A percentile compares a stretch with the other conserved stretches of the same genome.
Evolutionary conservation across 1,140 invertebrate genomes (phyloP).

Genomic region (Drosophila yakuba): DNA sequence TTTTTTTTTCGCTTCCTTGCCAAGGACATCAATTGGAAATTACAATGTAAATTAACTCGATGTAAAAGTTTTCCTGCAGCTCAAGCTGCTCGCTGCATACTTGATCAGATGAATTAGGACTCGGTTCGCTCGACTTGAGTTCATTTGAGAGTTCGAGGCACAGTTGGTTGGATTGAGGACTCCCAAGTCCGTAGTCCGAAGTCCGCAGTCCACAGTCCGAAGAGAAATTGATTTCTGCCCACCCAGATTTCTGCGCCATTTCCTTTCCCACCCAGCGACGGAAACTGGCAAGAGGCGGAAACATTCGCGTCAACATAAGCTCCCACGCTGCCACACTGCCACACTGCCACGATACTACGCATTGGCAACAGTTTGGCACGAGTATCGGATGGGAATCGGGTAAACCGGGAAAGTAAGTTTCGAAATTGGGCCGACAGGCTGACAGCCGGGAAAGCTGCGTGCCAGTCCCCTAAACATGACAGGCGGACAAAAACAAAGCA

Average conservation of each 20-base stretch:
- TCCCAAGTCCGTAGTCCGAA: background rate
- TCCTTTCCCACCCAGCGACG: conserved; percentile 10
- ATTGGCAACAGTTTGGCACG: conserved; percentile 70
- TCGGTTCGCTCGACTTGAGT: conserved; percentile 21
- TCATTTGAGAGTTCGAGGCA: conserved; percentile 7
- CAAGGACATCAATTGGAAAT: conserved; percentile 55
- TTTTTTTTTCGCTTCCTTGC: conserved; percentile 10
- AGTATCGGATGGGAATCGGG: conserved; percentile 54
- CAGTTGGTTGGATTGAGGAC: conserved; percentile 8
- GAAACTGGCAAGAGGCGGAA: conserved; percentile 57
- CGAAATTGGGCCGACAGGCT: conserved; percentile 67
- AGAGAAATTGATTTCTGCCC: conserved; percentile 52
- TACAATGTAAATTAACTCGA: conserved; percentile 66
- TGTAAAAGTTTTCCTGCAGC: conserved; percentile 49
- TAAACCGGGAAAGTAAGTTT: conserved; percentile 57
- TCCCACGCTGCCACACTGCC: conserved; percentile 18
- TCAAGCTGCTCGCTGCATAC: conserved; percentile 39
- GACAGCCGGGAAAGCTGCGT: conserved; percentile 65
- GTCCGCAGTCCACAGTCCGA: conserved; percentile 2
- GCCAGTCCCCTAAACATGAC: conserved; percentile 57
- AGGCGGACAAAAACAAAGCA: conserved; percentile 48
- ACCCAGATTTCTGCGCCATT: background rate
- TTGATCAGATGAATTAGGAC: conserved; percentile 52
- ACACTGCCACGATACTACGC: conserved; percentile 26
- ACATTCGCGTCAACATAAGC: conserved; percentile 47